Evolutionary conservation across 2,113 vertebrate genomes (phyloP).

Genomic region (Sapayoa aenigma): DNA sequence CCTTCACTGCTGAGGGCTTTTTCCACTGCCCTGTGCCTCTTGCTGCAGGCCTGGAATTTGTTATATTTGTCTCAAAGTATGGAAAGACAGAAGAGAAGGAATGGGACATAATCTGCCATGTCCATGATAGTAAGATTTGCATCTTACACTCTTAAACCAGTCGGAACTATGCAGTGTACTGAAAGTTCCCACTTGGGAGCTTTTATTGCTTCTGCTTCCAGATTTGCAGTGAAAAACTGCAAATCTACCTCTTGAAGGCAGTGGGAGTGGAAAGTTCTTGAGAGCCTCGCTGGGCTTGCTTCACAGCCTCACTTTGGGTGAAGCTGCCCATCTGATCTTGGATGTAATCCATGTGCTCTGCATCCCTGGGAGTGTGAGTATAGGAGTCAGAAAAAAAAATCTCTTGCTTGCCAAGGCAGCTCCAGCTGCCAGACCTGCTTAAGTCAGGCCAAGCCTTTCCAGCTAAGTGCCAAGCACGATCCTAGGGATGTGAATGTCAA

Average conservation of each 20-base stretch:
- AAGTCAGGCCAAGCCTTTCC: neutral
- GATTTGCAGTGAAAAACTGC: neutral
- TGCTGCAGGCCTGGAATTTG: neutral
- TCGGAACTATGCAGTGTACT: neutral
- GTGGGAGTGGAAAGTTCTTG: neutral
- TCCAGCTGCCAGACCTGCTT: neutral
- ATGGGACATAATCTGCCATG: neutral
- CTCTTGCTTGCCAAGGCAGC: neutral
- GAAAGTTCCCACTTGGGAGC: neutral
- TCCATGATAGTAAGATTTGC: neutral
- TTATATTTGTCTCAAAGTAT: neutral
- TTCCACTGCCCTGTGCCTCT: neutral
- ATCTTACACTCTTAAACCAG: neutral
- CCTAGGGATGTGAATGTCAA: neutral
- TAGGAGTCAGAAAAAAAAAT: neutral
- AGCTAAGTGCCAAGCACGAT: neutral
- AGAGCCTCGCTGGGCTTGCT: fast-evolving
- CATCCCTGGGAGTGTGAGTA: neutral
- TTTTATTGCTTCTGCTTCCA: neutral
- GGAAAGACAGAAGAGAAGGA: neutral
- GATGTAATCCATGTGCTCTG: too few relatives aligned
- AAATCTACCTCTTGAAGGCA: neutral
- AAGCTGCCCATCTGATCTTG: neutral
- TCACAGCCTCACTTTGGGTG: neutral
- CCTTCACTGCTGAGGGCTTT: neutral